These are phyloP conservation scores for Cyprinodon diabolis DNA, from an alignment of 2,797 vertebrate genomes.

Conservation along the genomic window DNA sequence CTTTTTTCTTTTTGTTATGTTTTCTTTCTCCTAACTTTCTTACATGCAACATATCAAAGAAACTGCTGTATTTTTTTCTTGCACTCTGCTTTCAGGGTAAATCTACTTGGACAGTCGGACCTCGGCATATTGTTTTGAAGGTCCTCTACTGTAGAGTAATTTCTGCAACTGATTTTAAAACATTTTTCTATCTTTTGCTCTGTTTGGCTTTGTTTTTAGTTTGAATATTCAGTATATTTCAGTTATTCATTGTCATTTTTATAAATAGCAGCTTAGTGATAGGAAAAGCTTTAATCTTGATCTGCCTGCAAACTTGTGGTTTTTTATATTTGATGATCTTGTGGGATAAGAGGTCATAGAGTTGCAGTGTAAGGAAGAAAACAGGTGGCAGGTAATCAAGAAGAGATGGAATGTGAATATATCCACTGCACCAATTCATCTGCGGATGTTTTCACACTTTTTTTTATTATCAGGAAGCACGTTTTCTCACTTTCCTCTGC, in stretches of 20 bases:
- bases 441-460: slow-evolving; percentile 43
- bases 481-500: slow-evolving; percentile 43
- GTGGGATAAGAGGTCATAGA: neutral
- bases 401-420: slow-evolving; percentile 23
- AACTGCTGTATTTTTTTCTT: too few relatives aligned
- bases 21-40: too few relatives aligned
- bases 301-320: too few relatives aligned
- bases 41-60: too few relatives aligned
- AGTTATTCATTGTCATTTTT: too few relatives aligned
- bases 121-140: too few relatives aligned
- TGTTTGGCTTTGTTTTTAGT: neutral
- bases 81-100: too few relatives aligned
- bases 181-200: too few relatives aligned
- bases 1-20: too few relatives aligned
- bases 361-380: slow-evolving; percentile 19
- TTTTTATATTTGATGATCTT: slow-evolving; percentile 13
- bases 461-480: slow-evolving; percentile 21
- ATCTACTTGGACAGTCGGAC: too few relatives aligned
- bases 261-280: neutral
- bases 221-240: neutral
- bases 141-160: too few relatives aligned
- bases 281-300: slow-evolving; percentile 4
- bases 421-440: slow-evolving; percentile 17
- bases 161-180: neutral
- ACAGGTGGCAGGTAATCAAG: slow-evolving; percentile 8